phyloP scores from a whole-genome alignment of 2,113 vertebrate species.

The Noturus placidus region DNA sequence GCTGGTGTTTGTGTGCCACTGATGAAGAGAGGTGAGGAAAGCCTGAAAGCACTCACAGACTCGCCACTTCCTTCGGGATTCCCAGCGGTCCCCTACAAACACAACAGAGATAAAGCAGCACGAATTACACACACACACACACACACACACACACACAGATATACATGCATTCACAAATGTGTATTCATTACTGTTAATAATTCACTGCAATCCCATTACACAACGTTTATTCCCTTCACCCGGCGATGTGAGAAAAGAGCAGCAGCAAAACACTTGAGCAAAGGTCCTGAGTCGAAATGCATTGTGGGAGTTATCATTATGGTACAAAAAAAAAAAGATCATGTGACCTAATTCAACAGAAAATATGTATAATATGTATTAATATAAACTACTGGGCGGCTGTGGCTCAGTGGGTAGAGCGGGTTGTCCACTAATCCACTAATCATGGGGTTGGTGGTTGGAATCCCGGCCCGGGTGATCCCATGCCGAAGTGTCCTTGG shows the following conservation, averaged over 20 bases:
- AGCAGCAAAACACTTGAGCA: background rate
- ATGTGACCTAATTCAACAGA: background rate
- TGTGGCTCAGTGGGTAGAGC: no score
- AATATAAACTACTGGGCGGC: no score
- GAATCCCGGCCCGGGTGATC: no score
- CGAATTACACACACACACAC: background rate
- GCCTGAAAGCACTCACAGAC: slow-evolving; percentile 67
- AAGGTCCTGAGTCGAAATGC: background rate
- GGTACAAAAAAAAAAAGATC: background rate
- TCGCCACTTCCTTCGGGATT: slow-evolving; percentile 75
- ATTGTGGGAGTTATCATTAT: background rate
- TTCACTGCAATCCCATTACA: background rate
- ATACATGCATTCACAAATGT: background rate
- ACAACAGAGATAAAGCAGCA: slow-evolving; percentile 56
- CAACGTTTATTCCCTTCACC: background rate
- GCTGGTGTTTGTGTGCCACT: slow-evolving; percentile 23
- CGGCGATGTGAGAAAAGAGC: background rate
- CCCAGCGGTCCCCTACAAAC: slow-evolving; percentile 70
- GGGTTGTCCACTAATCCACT: no score
- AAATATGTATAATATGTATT: no score
- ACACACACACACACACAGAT: slow-evolving; percentile 62
- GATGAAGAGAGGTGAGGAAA: slow-evolving; percentile 31
- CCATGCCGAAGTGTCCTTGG: no score
- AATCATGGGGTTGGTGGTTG: no score
- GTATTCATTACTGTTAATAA: background rate